Evolutionary conservation across 2,888 invertebrate genomes (phyloP).

Genomic region (Drosophila flavopinicola): DNA sequence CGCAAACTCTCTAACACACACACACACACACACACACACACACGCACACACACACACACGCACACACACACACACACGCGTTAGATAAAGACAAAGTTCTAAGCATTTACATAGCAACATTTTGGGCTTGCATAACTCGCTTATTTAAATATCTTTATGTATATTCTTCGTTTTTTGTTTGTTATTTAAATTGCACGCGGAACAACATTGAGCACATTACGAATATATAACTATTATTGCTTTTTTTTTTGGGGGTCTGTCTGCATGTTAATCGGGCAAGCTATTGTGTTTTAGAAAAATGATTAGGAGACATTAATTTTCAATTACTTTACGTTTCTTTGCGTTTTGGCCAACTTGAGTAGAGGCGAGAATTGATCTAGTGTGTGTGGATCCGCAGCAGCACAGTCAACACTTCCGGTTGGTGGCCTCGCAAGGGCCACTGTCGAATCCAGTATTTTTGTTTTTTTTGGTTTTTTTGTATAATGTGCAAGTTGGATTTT

Average conservation of each 20-base stretch:
- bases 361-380: conserved; percentile 4
- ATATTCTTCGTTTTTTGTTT: conserved; percentile 62
- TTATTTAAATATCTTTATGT: conserved; percentile 44
- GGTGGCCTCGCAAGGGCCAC: conserved; percentile 48
- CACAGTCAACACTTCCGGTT: conserved; percentile 42
- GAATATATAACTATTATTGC: neutral
- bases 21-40: conserved; percentile 12
- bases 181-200: conserved; percentile 77
- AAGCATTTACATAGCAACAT: conserved; percentile 46
- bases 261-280: conserved; percentile 12
- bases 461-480: conserved; percentile 9
- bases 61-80: conserved; percentile 4
- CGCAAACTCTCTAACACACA: conserved; percentile 33
- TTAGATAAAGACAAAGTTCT: conserved; percentile 55
- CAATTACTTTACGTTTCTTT: conserved; percentile 49
- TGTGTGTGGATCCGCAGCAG: conserved; percentile 27
- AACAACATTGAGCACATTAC: conserved; percentile 58
- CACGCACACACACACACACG: neutral
- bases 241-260: conserved; percentile 18
- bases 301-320: conserved; percentile 50
- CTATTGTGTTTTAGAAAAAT: conserved; percentile 26
- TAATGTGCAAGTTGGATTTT: conserved; percentile 16
- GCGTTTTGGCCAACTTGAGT: conserved; percentile 13
- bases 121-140: conserved; percentile 29
- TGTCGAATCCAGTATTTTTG: conserved; percentile 31